Evolutionary conservation across 1,140 invertebrate genomes (phyloP).

Genomic region (Bombyx mandarina): DNA sequence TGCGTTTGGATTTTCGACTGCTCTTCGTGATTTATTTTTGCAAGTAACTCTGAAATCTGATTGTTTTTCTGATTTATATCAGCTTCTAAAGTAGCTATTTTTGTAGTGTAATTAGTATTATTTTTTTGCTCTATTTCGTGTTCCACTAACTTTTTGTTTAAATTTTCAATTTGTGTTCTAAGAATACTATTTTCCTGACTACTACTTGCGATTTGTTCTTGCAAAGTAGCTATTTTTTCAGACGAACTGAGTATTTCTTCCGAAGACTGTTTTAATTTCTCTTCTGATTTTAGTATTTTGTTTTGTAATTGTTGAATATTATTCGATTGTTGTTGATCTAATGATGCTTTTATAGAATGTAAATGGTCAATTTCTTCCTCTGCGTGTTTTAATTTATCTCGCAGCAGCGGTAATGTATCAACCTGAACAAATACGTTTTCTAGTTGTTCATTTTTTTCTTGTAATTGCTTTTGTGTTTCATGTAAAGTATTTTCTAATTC

Average conservation of each 20-base stretch:
- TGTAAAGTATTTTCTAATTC: constrained; percentile 75
- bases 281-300: constrained; percentile 32
- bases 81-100: constrained; percentile 56
- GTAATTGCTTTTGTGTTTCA: constrained; percentile 52
- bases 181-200: constrained; percentile 44
- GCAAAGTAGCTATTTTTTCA: constrained; percentile 25
- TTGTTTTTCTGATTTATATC: constrained; percentile 54
- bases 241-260: constrained; percentile 32
- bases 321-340: constrained; percentile 34
- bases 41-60: constrained; percentile 41
- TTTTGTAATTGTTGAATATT: constrained; percentile 25
- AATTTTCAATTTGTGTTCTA: constrained; percentile 40
- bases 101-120: constrained; percentile 48
- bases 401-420: constrained; percentile 39
- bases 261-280: constrained; percentile 26
- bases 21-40: constrained; percentile 42
- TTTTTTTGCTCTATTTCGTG: constrained; percentile 61
- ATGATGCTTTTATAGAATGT: constrained; percentile 28
- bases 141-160: constrained; percentile 56
- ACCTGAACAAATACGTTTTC: constrained; percentile 46
- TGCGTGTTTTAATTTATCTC: constrained; percentile 49
- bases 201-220: constrained; percentile 35
- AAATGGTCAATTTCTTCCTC: constrained; percentile 46
- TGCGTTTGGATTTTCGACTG: constrained; percentile 46
- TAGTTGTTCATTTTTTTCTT: constrained; percentile 42